These are phyloP conservation scores for Nicator chloris DNA, from an alignment of 2,113 vertebrate species.

Conservation along the genomic window DNA sequence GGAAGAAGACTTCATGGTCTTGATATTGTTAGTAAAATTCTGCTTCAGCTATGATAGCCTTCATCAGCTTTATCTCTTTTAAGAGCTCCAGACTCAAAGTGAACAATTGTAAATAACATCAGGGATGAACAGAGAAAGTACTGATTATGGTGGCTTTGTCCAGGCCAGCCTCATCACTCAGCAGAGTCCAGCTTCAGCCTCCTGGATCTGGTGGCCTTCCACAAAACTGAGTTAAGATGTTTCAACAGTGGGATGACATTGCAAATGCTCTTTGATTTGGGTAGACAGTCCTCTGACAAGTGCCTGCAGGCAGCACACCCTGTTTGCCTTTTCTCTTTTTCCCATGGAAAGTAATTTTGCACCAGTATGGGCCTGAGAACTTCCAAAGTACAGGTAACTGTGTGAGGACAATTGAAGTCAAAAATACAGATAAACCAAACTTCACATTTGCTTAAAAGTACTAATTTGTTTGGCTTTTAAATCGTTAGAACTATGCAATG, in stretches of 20 bases:
- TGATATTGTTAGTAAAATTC: not conserved
- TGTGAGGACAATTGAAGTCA: not conserved
- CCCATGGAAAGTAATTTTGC: not conserved
- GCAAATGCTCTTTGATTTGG: not conserved
- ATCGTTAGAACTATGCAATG: not conserved
- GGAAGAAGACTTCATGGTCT: not conserved
- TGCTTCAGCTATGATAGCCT: not conserved
- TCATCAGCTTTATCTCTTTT: not conserved
- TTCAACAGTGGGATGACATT: not conserved
- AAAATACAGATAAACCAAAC: not conserved
- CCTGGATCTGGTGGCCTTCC: not conserved
- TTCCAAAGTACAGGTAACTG: not conserved
- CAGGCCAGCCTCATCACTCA: not conserved
- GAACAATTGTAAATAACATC: not conserved
- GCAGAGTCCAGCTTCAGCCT: not conserved
- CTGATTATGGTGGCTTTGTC: not conserved
- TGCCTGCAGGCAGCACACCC: not conserved
- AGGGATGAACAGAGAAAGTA: not conserved
- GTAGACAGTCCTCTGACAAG: not conserved
- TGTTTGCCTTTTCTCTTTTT: not conserved
- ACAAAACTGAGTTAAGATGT: not conserved
- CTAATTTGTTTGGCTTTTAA: not conserved
- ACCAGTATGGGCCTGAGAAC: not conserved
- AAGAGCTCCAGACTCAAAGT: not conserved
- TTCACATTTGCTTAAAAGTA: not conserved